These are phyloP conservation scores for Amia ocellicauda DNA, from an alignment of 2,113 vertebrate species.

Conservation along the genomic window DNA sequence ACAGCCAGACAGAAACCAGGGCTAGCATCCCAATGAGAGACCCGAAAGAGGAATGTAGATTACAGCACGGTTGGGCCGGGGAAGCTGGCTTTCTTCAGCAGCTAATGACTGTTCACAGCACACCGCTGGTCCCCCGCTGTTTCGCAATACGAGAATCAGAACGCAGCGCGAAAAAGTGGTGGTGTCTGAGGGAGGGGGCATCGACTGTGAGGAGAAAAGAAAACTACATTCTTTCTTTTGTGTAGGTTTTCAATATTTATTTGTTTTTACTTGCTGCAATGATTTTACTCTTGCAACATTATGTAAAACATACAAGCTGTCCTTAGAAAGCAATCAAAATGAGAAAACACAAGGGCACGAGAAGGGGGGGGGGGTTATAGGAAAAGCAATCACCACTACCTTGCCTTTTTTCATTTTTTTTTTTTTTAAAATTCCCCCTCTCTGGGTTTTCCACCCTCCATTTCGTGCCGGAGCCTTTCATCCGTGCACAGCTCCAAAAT, in stretches of 20 bases:
- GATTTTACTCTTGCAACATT: too few species aligned
- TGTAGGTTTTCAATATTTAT: too few species aligned
- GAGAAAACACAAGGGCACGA: too few species aligned
- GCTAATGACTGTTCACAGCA: constrained; percentile 57
- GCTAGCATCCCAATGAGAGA: constrained; percentile 65
- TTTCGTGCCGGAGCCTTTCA: constrained; percentile 65
- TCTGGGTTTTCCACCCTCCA: constrained; percentile 66
- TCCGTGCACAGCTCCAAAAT: constrained; percentile 59
- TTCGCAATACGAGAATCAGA: constrained; percentile 21
- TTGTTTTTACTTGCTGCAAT: too few species aligned
- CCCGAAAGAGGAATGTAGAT: constrained; percentile 72
- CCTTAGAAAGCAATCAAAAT: too few species aligned
- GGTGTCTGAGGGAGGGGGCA: too few species aligned
- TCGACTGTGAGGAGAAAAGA: too few species aligned
- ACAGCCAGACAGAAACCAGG: constrained; percentile 3
- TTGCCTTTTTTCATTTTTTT: background rate
- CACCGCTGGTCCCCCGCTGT: constrained; percentile 41
- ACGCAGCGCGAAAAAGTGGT: background rate
- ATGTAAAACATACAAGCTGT: too few species aligned
- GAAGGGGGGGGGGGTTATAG: too few species aligned
- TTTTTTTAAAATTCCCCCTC: constrained; percentile 17
- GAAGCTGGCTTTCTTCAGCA: constrained; percentile 44
- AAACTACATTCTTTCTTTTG: too few species aligned
- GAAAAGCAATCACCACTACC: too few species aligned
- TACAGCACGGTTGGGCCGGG: constrained; percentile 55